phyloP scores from a whole-genome alignment of 2,888 invertebrate genomes.

The Epirrhoe alternata region DNA sequence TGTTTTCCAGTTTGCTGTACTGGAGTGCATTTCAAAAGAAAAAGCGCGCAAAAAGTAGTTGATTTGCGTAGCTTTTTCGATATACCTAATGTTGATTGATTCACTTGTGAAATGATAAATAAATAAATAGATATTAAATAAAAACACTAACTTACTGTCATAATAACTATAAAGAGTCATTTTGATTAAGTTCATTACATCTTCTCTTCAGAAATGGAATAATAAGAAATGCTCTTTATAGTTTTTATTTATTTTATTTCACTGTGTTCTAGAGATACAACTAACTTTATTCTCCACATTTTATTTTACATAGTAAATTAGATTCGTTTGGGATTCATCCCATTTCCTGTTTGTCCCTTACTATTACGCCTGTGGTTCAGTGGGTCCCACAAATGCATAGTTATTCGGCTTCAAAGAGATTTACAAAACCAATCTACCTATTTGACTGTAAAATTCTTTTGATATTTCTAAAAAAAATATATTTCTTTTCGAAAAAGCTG shows the following conservation, averaged over 20 bases:
- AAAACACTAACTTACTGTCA: no score
- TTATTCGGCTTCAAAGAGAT: conserved; percentile 44
- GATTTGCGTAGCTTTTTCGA: no score
- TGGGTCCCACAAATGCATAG: neutral
- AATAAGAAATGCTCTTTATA: no score
- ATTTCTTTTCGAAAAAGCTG: no score
- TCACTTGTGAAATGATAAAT: no score
- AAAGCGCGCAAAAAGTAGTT: no score
- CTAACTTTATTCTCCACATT: conserved; percentile 16
- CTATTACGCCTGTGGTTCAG: conserved; percentile 13
- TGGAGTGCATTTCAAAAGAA: neutral
- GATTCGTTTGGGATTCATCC: conserved; percentile 59
- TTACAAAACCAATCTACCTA: neutral
- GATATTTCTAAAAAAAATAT: neutral
- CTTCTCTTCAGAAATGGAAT: no score
- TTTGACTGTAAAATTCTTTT: neutral
- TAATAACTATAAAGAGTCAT: no score
- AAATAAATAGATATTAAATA: no score
- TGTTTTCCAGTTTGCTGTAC: conserved; percentile 2
- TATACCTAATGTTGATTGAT: no score
- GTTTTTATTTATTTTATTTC: neutral
- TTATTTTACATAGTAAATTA: conserved; percentile 63
- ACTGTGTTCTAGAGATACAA: neutral
- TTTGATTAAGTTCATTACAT: no score
- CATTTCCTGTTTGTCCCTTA: conserved; percentile 18